Evolutionary conservation across 2,113 vertebrate species (phyloP), one percentile per base, ranked within the genome.

Genomic region (Macaca fascicularis): DNA sequence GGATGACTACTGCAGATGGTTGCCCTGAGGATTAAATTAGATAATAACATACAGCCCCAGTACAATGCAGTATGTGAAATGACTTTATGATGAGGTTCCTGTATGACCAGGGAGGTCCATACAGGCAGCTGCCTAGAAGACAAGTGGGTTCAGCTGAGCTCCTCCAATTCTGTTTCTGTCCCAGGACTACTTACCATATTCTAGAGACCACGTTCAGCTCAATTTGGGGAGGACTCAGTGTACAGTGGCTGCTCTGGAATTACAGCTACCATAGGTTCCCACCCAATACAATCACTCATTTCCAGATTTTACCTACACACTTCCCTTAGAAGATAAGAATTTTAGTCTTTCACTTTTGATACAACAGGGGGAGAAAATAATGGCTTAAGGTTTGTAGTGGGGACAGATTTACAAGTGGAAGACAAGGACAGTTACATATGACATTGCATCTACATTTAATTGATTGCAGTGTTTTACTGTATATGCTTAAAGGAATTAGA

Each of bases 31-130:
- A 48, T 20, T 30, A 45, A 64, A 48, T 45, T 5, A 59, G 10
- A 38, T 16, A 43, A 32, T 22, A 4, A 0, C 17, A 0, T 6
- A 1, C 1, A 40, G 23, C 0, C 12, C 7, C 22, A 14, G 10
- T 8, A 3, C 35, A n/a, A 27, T 7, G 1, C 4, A 6, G 3
- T 3, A 10, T 40, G 11, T 48, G 14, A 3, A 3, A 8, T 5
- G 23, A 17, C 1, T 1, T 52, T 32, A 17, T 14, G 16, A 30
- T 3, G 8, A 69, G 9, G 9, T 74, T n/a, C 30, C 1, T 19
- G 27, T 38, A 48, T 40, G 32, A 79, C 1, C 6, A 32, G 6
- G 1, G 1, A 75, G 27, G 20, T 38, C 25, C n/a, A 30, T 25
- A 12, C 1, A 70, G 43, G 0, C 4, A 38, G 52, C 8, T 38